Conservation (phyloP, 1,140 invertebrate species). For the Drosophila paulistorum region DNA sequence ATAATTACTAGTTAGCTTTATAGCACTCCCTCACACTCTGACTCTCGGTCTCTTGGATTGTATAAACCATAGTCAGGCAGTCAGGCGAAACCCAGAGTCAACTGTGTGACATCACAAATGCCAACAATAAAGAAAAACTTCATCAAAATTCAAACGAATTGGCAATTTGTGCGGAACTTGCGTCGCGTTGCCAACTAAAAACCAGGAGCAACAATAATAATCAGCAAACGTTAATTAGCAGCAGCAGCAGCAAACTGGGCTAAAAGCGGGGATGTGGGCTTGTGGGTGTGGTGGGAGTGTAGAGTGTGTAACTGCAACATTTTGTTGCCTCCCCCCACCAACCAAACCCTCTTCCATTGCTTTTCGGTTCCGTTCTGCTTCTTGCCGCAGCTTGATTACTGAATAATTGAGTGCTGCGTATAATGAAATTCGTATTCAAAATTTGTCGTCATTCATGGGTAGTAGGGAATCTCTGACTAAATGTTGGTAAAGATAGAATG, state of each 20-base stretch:
- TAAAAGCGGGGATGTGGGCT: background rate
- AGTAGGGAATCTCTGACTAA: slow-evolving; percentile 60
- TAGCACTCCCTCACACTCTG: background rate
- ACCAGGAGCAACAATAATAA: slow-evolving; percentile 27
- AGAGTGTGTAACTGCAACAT: slow-evolving; percentile 51
- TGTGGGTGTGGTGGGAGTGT: background rate
- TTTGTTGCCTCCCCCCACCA: background rate
- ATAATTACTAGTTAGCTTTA: slow-evolving; percentile 41
- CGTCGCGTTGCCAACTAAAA: slow-evolving; percentile 19
- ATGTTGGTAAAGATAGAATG: slow-evolving; percentile 48
- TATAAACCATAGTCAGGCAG: too few relatives aligned
- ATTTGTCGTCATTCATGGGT: slow-evolving; percentile 74
- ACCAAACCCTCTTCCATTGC: background rate
- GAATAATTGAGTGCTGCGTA: slow-evolving; percentile 78
- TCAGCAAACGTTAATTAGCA: slow-evolving; percentile 66
- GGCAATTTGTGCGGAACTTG: slow-evolving; percentile 49
- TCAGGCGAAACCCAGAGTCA: slow-evolving; percentile 11
- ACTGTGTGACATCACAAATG: slow-evolving; percentile 13
- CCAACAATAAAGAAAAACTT: slow-evolving; percentile 32
- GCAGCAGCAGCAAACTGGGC: slow-evolving; percentile 29
- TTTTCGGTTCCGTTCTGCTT: background rate
- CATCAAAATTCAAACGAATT: slow-evolving; percentile 64
- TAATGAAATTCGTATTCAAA: slow-evolving; percentile 81
- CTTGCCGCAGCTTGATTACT: slow-evolving; percentile 67
- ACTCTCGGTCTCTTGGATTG: background rate